Evolutionary conservation across 2,113 vertebrate species (phyloP).

Genomic region (Antidorcas marsupialis): DNA sequence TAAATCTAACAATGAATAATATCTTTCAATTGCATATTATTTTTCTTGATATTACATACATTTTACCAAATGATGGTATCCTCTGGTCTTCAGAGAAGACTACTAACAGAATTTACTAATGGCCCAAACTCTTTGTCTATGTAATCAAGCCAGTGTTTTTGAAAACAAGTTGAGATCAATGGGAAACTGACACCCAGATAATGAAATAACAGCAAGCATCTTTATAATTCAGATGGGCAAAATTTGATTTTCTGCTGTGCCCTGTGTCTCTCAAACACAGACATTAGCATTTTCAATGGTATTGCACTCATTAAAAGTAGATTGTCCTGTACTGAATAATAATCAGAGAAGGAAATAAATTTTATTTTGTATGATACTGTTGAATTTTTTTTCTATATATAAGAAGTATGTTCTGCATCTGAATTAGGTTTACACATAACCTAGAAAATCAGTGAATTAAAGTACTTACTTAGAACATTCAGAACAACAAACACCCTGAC

Average conservation of each 20-base stretch:
- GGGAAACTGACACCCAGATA: neutral
- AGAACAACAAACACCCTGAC: neutral
- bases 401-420: neutral
- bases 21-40: neutral
- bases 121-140: neutral
- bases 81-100: neutral
- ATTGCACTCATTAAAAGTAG: neutral
- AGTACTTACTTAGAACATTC: neutral
- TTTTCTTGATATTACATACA: neutral
- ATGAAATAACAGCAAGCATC: neutral
- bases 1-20: neutral
- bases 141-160: neutral
- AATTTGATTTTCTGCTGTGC: neutral
- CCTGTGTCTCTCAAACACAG: neutral
- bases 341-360: neutral
- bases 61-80: neutral
- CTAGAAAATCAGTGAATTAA: neutral
- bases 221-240: neutral
- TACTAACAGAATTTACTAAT: slow-evolving; percentile 4
- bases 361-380: neutral
- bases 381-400: neutral
- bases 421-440: neutral
- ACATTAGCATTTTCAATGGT: neutral
- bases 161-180: neutral
- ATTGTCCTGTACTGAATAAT: neutral